Conservation (phyloP, 2,797 vertebrate species). For the Numenius phaeopus region DNA sequence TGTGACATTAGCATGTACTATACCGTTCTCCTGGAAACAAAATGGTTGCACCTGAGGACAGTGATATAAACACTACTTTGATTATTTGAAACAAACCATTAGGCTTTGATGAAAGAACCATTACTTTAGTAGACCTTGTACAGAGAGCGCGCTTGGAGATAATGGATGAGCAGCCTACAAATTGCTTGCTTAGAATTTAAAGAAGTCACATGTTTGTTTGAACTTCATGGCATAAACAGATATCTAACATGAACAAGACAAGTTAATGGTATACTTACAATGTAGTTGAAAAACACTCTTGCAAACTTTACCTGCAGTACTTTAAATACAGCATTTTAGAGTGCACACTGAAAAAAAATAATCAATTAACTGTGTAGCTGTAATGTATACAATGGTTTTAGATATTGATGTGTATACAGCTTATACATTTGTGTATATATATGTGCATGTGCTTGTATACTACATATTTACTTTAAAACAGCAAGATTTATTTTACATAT, state of each 20-base stretch:
- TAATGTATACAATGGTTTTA: background rate
- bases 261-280: conserved; percentile 39
- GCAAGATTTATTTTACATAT: background rate
- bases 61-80: conserved; percentile 82
- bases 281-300: conserved; percentile 5
- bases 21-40: conserved; percentile 76
- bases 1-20: conserved; percentile 78
- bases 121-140: conserved; percentile 73
- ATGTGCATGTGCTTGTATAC: background rate
- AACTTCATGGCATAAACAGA: conserved; percentile 69
- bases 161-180: conserved; percentile 77
- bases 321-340: conserved; percentile 30
- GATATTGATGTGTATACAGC: background rate
- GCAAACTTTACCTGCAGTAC: background rate
- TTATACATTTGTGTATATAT: background rate
- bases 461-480: background rate
- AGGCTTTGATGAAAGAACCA: conserved; percentile 82
- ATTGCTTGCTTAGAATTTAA: conserved; percentile 79
- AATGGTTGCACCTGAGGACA: conserved; percentile 83
- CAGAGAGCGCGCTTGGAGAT: conserved; percentile 65
- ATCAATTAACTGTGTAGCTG: background rate
- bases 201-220: conserved; percentile 74
- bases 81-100: conserved; percentile 85
- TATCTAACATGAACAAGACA: conserved; percentile 44
- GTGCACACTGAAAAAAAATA: background rate